Evolutionary conservation across 1,140 invertebrate species (phyloP).

Genomic region (Paralvinella palmiformis): DNA sequence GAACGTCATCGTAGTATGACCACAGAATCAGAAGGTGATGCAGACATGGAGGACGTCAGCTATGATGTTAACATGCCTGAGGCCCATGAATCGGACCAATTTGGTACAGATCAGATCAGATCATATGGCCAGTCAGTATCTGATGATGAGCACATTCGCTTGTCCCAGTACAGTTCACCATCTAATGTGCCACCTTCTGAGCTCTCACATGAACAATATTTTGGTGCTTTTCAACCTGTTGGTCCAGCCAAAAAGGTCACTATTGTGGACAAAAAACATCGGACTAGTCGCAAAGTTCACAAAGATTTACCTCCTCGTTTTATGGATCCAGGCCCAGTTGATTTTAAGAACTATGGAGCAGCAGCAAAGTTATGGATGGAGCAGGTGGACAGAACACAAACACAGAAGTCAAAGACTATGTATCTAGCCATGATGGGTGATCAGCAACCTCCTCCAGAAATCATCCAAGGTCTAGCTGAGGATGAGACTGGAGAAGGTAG

Average conservation of each 20-base stretch:
- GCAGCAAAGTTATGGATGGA: conserved; percentile 20
- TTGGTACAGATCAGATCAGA: no score
- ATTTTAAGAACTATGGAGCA: conserved; percentile 16
- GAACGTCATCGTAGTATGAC: conserved; percentile 7
- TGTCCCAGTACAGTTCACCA: no score
- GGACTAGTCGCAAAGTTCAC: neutral
- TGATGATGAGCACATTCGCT: no score
- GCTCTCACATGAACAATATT: no score
- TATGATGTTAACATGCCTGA: no score
- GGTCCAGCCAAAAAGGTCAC: conserved; percentile 5
- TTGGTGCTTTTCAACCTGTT: neutral
- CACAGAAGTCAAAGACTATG: conserved; percentile 21
- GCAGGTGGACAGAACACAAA: conserved; percentile 19
- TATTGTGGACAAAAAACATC: neutral
- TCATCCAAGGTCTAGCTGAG: neutral
- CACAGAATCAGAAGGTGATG: conserved; percentile 8
- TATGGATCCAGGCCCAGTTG: conserved; percentile 12
- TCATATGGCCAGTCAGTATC: no score
- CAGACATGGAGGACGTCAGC: conserved; percentile 5
- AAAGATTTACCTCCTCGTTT: conserved; percentile 5
- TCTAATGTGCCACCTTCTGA: no score
- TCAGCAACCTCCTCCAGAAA: conserved; percentile 7
- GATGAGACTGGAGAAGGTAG: neutral
- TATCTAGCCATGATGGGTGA: conserved; percentile 14
- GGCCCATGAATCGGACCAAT: no score